Evolutionary conservation across 2,888 invertebrate species (phyloP), one percentile per base, ranked within the genome.

Genomic region (Pandemis heparana): DNA sequence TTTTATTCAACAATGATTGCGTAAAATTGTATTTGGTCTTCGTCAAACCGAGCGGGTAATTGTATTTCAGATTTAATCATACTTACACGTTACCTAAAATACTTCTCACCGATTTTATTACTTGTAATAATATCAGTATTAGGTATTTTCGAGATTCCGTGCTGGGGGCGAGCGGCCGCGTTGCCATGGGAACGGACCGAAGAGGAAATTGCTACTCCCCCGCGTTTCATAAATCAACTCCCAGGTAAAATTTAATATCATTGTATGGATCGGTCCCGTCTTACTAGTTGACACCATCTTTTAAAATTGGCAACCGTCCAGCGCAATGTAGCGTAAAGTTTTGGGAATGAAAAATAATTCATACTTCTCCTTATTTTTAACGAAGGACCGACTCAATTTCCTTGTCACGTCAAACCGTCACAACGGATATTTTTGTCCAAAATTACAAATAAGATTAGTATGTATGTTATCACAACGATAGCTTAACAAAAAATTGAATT

Each of bases 211-310:
- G 87, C 90, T 85, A 83, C 87, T 87, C 87, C 85, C 87, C 81
- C 81, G 82, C 82, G 83, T 82, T 82, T 83, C 87, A 89, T 91
- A 91, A 90, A 89, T 91, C 91, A 89, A 84, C 80, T 84, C 82
- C 79, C 86, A 90, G 89, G 89, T 90, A 87, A 87, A 88, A 87
- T 89, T 89, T 89, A 88, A 91, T 89, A 89, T 87, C 84, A 87
- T 85, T 84, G 83, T 83, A 81, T 79, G 82, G 85, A 83, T 86
- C 84, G 82, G 69, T n/a, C 74, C 23, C 74, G 48, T 32, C 69
- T 64, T 48, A 65, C 65, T 74, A 61, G 69, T 60, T 74, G 74
- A 74, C 74, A 65, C 69, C 69, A 65, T 70, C 69, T 70, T 72
- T 72, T 70, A 74, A 74, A 74, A 70, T 74, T 70, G 74, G 74